These are phyloP conservation scores for Aurelia aurita complex sp. Pacific DNA, from an alignment of 30 jellyfish, hydroid and myxozoan genomes.

Conservation along the genomic window DNA sequence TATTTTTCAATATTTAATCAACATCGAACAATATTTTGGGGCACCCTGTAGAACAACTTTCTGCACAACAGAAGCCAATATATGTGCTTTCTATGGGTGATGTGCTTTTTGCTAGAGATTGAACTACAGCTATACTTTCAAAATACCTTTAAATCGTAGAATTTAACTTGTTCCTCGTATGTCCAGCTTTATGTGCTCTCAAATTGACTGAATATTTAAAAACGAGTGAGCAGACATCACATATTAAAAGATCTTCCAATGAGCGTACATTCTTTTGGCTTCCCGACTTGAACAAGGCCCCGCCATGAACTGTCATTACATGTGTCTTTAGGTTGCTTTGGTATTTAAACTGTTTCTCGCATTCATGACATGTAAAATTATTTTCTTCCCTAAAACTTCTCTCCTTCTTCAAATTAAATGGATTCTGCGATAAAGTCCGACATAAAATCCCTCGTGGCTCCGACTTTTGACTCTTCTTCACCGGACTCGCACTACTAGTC, in stretches of 20 bases:
- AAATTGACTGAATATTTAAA: conserved; percentile 59
- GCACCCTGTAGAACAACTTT: too few relatives aligned
- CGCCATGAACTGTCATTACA: conserved; percentile 45
- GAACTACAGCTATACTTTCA: too few relatives aligned
- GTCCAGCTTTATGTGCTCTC: conserved; percentile 64
- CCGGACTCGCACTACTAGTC: too few relatives aligned
- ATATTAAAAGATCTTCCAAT: conserved; percentile 42
- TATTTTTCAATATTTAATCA: too few relatives aligned
- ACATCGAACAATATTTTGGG: too few relatives aligned
- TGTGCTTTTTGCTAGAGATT: too few relatives aligned
- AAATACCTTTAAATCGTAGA: conserved; percentile 6
- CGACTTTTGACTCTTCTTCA: background rate
- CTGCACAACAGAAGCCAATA: too few relatives aligned
- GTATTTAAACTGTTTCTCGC: conserved; percentile 53
- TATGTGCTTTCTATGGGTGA: too few relatives aligned
- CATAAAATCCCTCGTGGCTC: conserved; percentile 27
- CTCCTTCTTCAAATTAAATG: conserved; percentile 20
- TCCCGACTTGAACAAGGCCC: conserved; percentile 30
- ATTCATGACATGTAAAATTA: conserved; percentile 38
- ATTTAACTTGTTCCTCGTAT: conserved; percentile 37
- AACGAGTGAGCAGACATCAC: conserved; percentile 49
- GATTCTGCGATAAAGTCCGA: conserved; percentile 33
- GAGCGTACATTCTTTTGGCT: conserved; percentile 23
- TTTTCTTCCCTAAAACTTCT: background rate
- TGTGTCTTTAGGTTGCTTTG: conserved; percentile 49